These are phyloP conservation scores for Bradypodion ventrale DNA, from an alignment of 2,797 vertebrate species.

Conservation along the genomic window DNA sequence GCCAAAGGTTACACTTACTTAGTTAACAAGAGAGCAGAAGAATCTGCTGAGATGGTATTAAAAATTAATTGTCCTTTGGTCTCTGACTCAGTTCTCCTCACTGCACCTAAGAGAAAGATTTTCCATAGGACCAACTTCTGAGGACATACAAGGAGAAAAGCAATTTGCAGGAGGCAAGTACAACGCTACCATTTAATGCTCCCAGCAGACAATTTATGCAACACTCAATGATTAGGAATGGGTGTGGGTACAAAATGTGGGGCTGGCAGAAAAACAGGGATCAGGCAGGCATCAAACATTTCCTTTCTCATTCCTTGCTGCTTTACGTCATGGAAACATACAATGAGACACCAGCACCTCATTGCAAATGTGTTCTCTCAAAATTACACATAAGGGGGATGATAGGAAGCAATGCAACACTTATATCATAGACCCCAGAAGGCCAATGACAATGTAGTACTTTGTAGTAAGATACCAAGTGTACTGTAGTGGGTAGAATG, in stretches of 20 bases:
- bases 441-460: no score
- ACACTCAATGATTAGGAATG: no score
- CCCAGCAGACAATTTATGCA: not conserved
- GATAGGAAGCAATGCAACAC: no score
- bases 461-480: no score
- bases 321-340: not conserved
- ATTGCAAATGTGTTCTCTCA: not conserved
- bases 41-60: not conserved
- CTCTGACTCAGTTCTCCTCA: accelerated
- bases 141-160: not conserved
- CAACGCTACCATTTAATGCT: not conserved
- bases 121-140: not conserved
- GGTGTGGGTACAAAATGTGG: not conserved
- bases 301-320: not conserved
- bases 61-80: not conserved
- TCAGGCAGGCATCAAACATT: no score
- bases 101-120: not conserved
- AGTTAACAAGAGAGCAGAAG: not conserved
- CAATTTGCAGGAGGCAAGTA: not conserved
- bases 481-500: no score
- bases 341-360: not conserved
- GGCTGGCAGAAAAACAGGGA: not conserved
- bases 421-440: no score
- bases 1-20: not conserved
- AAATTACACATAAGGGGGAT: no score